phyloP scores from a whole-genome alignment of 1,140 invertebrate species.

The Rhysida immarginata region DNA sequence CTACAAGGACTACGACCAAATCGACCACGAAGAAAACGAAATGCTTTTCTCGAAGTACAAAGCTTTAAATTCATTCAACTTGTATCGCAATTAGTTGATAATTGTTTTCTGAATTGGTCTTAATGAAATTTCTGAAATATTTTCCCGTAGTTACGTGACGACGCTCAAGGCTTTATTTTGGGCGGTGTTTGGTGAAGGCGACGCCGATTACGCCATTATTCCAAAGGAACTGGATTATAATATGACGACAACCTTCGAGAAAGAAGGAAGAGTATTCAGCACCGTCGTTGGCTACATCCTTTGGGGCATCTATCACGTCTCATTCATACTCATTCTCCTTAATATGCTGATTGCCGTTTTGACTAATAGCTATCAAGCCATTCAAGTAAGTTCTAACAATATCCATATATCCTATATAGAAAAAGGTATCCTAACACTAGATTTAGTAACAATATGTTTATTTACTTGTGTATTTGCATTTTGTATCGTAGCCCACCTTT shows the following conservation, averaged over 20 bases:
- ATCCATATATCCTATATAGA: too few species aligned
- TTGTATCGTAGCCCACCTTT: too few species aligned
- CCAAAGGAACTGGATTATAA: not conserved
- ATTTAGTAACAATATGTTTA: too few species aligned
- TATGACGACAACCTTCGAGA: not conserved
- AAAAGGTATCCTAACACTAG: too few species aligned
- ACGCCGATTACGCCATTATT: not conserved
- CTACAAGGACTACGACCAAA: not conserved
- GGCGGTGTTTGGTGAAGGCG: not conserved
- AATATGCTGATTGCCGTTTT: not conserved
- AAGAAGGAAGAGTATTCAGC: not conserved
- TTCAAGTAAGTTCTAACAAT: not conserved
- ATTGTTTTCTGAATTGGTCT: not conserved
- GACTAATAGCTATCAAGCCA: not conserved
- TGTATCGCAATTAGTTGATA: not conserved
- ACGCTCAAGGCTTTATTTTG: not conserved
- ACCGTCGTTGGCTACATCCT: not conserved
- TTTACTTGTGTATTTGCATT: too few species aligned
- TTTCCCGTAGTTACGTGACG: not conserved
- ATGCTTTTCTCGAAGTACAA: not conserved
- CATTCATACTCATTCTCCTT: not conserved
- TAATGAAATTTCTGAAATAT: not conserved
- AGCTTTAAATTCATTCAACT: not conserved
- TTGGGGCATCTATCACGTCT: not conserved
- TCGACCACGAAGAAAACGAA: not conserved